These are phyloP conservation scores for Mionectes macconnelli DNA, from an alignment of 2,113 vertebrate genomes.

Conservation along the genomic window DNA sequence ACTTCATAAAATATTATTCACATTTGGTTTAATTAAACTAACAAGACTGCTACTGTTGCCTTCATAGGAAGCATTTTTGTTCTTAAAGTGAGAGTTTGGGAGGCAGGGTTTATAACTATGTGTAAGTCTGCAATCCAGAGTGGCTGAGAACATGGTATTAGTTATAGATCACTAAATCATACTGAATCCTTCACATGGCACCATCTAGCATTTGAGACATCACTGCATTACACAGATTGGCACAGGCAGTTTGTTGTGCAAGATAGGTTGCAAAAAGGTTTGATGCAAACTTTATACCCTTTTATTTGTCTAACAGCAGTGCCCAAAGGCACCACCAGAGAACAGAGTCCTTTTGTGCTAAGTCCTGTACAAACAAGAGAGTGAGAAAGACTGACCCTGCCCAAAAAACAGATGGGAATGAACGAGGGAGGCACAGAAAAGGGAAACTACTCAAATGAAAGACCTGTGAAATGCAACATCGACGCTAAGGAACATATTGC, in stretches of 20 bases:
- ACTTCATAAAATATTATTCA: neutral
- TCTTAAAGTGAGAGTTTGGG: neutral
- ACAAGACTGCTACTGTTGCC: neutral
- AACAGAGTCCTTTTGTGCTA: slow-evolving; percentile 63
- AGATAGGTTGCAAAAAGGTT: slow-evolving; percentile 42
- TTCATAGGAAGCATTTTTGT: neutral
- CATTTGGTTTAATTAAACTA: neutral
- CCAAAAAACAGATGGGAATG: slow-evolving; percentile 40
- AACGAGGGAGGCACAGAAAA: slow-evolving; percentile 14
- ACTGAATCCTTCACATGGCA: neutral
- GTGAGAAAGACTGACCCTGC: slow-evolving; percentile 52
- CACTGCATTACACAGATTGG: neutral
- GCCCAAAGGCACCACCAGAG: slow-evolving; percentile 52
- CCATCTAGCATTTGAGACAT: slow-evolving; percentile 7
- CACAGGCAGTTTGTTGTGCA: slow-evolving; percentile 7
- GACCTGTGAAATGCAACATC: neutral
- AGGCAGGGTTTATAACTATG: neutral
- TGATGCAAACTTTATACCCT: slow-evolving; percentile 55
- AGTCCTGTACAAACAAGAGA: slow-evolving; percentile 41
- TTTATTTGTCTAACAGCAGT: slow-evolving; percentile 52
- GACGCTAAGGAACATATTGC: neutral
- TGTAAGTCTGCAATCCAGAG: neutral
- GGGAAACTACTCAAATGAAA: slow-evolving; percentile 1
- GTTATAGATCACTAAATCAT: neutral
- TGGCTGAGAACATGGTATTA: neutral